These are phyloP conservation scores for Syngnathus floridae DNA, from an alignment of 2,113 vertebrate species.

Conservation along the genomic window DNA sequence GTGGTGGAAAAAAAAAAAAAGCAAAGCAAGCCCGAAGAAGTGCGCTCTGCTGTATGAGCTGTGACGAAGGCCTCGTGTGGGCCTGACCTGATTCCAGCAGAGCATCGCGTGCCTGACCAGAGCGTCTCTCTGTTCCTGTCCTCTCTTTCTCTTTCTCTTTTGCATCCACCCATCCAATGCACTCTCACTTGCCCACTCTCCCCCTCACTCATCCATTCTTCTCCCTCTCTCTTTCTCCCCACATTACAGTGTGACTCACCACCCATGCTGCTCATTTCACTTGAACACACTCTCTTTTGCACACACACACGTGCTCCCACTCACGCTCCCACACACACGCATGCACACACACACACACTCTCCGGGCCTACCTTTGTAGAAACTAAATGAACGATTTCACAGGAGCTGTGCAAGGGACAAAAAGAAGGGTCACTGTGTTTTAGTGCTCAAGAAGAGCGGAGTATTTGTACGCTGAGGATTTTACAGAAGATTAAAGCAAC, in stretches of 20 bases:
- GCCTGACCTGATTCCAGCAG: constrained; percentile 67
- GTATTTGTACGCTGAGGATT: neutral
- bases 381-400: constrained; percentile 26
- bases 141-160: constrained; percentile 41
- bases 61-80: constrained; percentile 51
- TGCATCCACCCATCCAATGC: constrained; percentile 27
- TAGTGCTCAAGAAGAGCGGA: neutral
- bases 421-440: constrained; percentile 13
- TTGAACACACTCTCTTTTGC: constrained; percentile 27
- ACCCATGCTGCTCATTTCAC: constrained; percentile 39
- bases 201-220: constrained; percentile 21
- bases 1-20: neutral
- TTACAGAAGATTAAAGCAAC: neutral
- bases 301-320: constrained; percentile 17
- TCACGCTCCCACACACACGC: constrained; percentile 17
- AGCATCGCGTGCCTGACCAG: constrained; percentile 61
- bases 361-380: constrained; percentile 25
- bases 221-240: constrained; percentile 12
- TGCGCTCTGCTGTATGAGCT: constrained; percentile 16
- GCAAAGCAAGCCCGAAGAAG: constrained; percentile 7
- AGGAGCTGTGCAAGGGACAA: constrained; percentile 13
- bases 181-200: constrained; percentile 6
- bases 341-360: constrained; percentile 17
- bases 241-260: constrained; percentile 53
- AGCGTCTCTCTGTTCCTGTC: constrained; percentile 42